Evolutionary conservation across 2,888 invertebrate species (phyloP).

Genomic region (Scaptomyza caliginosa): DNA sequence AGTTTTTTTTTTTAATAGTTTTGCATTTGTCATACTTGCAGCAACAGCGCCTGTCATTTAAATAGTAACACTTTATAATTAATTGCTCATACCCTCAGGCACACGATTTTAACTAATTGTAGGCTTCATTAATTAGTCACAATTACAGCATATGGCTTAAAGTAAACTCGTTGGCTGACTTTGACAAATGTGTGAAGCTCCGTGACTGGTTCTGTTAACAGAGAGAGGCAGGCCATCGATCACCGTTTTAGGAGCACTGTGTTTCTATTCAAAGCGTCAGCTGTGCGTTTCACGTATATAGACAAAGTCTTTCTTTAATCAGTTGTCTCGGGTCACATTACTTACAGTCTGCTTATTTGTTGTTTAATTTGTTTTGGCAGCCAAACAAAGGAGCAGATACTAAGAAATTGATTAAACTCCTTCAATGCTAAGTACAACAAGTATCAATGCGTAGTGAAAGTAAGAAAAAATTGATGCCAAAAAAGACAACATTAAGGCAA

Average conservation of each 20-base stretch:
- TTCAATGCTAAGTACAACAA: constrained; percentile 14
- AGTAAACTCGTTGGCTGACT: constrained; percentile 45
- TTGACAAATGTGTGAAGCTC: constrained; percentile 57
- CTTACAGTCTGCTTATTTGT: constrained; percentile 25
- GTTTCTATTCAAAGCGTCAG: constrained; percentile 32
- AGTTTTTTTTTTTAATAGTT: background rate
- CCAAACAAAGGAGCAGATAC: constrained; percentile 29
- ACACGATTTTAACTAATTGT: constrained; percentile 49
- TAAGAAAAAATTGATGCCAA: constrained; percentile 17
- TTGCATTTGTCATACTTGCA: constrained; percentile 11
- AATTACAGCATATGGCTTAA: constrained; percentile 56
- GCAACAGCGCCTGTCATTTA: constrained; percentile 19
- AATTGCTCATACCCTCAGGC: constrained; percentile 11
- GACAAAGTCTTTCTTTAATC: constrained; percentile 46
- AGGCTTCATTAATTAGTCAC: constrained; percentile 52
- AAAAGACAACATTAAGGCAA: constrained; percentile 35
- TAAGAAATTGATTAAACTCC: constrained; percentile 12
- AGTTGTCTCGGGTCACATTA: constrained; percentile 24
- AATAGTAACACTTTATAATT: constrained; percentile 18
- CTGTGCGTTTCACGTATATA: constrained; percentile 19
- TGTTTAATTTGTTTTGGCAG: constrained; percentile 48
- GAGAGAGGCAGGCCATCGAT: constrained; percentile 56
- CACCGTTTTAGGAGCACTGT: constrained; percentile 39
- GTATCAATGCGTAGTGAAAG: constrained; percentile 56
- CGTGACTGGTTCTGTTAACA: constrained; percentile 42